Evolutionary conservation across 2,113 vertebrate species (phyloP), one percentile per base, ranked within the genome.

Genomic region (Etheostoma cragini): DNA sequence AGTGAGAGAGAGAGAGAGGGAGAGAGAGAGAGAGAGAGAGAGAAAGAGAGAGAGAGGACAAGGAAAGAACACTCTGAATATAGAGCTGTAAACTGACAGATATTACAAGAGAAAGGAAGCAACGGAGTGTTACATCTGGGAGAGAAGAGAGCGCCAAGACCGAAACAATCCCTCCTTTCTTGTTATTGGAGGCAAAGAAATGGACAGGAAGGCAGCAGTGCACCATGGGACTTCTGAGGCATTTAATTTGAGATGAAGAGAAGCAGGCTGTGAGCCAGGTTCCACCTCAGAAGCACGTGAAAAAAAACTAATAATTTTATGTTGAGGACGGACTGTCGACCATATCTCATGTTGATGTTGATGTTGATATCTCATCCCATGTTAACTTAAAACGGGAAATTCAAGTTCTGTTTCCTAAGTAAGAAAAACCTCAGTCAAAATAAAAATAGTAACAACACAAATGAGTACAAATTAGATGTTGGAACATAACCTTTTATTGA

Each of bases 111-210:
- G 65, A 86, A 60, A 84, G 84, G 82, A 81, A 78, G 86, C 77
- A 88, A 85, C 78, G 80, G 82, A 82, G 91, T 89, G 88, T 83
- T 82, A 83, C 89, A 90, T 92, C 87, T 90, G 88, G 78, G 71
- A 78, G 65, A 79, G 83, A 53, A 54, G 79, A 83, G 84, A 80
- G 83, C 8, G 90, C 87, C 87, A 86, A 89, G 86, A 83, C 80
- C 21, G 56, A 87, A 86, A 93, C 91, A 93, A 91, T 89, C 67
- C 76, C 30, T 82, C 84, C 87, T 87, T 90, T 93, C 88, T 92
- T 91, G 69, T 91, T 85, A 77, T 78, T 75, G 64, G 82, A 82
- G 57, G 75, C 82, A 81, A 78, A 76, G 69, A 81, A 89, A 79
- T 76, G 79, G 73, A 83, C 87, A 91, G 85, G 80, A 88, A 85